Conservation (phyloP, 2,888 invertebrate species). For the Hypena proboscidalis region DNA sequence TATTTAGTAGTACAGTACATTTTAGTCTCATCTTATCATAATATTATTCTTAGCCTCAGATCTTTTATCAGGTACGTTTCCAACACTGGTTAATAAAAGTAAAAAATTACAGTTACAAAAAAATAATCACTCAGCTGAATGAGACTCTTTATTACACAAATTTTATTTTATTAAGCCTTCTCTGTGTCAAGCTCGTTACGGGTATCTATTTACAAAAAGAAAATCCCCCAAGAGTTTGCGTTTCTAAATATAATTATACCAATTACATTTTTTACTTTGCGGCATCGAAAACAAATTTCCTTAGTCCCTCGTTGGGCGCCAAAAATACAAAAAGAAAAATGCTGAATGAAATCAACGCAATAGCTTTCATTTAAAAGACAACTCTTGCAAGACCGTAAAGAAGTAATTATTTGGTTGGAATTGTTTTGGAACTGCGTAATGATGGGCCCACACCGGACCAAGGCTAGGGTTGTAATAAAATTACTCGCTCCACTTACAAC, state of each 20-base stretch:
- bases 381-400: conserved; percentile 28
- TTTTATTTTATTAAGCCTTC: not conserved
- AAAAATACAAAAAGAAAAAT: conserved; percentile 2
- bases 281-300: conserved; percentile 2
- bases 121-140: not conserved
- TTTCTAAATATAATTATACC: not conserved
- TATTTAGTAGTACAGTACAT: too few species aligned
- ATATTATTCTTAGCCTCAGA: too few species aligned
- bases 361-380: conserved; percentile 36
- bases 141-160: not conserved
- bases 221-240: not conserved
- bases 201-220: not conserved
- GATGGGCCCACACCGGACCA: too few species aligned
- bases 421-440: conserved; percentile 30
- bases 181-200: not conserved
- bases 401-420: conserved; percentile 37
- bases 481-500: too few species aligned
- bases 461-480: too few species aligned
- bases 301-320: not conserved
- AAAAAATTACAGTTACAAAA: too few species aligned
- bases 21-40: too few species aligned
- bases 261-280: not conserved
- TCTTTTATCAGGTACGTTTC: too few species aligned
- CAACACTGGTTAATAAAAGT: too few species aligned
- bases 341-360: conserved; percentile 33